Percentiles rank a stretch among this genome's conserved stretches.
Evolutionary conservation across 2,113 vertebrate species (phyloP).

Genomic region (Pachycephala philippinensis): DNA sequence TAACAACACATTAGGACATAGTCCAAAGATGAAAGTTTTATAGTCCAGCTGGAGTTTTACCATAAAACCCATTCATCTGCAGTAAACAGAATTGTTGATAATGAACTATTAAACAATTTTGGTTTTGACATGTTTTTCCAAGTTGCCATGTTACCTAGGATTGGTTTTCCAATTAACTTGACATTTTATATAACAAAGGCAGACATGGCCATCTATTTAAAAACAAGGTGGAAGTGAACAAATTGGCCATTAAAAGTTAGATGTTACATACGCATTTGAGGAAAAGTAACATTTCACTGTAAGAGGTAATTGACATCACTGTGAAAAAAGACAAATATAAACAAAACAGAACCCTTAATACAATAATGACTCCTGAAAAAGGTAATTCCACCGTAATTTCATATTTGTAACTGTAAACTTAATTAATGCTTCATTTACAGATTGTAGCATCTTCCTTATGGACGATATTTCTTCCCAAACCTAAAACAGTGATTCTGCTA

Average conservation of each 20-base stretch:
- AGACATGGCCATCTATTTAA: not conserved
- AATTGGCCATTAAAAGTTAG: not conserved
- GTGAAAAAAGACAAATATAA: not conserved
- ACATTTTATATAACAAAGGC: not conserved
- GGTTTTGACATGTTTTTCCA: not conserved
- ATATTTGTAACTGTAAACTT: not conserved
- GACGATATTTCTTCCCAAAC: not conserved
- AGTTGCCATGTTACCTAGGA: not conserved
- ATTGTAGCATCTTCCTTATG: not conserved
- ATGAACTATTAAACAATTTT: not conserved
- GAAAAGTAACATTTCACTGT: not conserved
- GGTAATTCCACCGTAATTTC: not conserved
- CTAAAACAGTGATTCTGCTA: not conserved
- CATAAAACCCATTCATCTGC: not conserved
- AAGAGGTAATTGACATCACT: not conserved
- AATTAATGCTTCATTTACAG: conserved; percentile 14
- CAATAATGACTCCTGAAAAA: not conserved
- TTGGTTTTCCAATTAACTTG: not conserved
- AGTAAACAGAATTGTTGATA: not conserved
- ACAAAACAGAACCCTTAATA: not conserved
- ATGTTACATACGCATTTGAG: not conserved
- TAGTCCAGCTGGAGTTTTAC: not conserved
- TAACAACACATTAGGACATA: not conserved
- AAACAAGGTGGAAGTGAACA: not conserved
- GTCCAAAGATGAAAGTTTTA: not conserved